Evolutionary conservation across 64 coral and sea anemone species (phyloP), one percentile per base, ranked within the genome.

Genomic region (Actinia tenebrosa): DNA sequence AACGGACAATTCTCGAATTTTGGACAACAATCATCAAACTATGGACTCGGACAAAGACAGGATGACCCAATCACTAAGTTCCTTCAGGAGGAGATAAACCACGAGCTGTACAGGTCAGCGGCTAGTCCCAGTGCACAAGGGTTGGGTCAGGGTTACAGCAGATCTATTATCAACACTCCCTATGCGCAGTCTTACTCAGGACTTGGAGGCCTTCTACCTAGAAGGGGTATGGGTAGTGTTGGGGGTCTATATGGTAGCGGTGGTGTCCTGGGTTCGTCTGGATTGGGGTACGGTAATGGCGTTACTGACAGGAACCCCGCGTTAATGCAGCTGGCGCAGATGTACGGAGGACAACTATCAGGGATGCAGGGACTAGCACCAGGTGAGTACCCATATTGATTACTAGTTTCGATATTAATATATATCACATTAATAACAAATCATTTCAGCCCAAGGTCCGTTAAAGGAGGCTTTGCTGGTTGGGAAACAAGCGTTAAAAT

Each of bases 301-400:
- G 43, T 79, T 16, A 44, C 14, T 79, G 37, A 79, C 23, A 43
- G 45, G 15, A 81, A 81, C 44, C 10, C 79, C 8, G 44, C 79
- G 18, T 4, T 81, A 7, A 50, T 81, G 79, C 77, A 44, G 44
- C 22, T 92, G 23, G 78, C 87, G 1, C 75, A 63, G 14, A 45
- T 71, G 58, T 87, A 87, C 71, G 60, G 77, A 30, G 58, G 46
- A 44, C 89, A 81, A 10, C 22, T 81, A 50, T 81, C 79, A 20
- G 79, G 9, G 14, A 75, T 75, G 27, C 23, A 75, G 25, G 25
- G 69, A 30, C 4, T 66, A 5, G 6, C 7, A 23, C 22, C 63
- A 0, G 63, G 63, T 66, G 16, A 66, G 63, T 23, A 23, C 30
- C 30, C 30, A 37, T 37, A 37, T 37, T 37, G 30, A 37, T 37